Conservation (phyloP, 2,113 vertebrate genomes). For the Amblyornis subalaris region DNA sequence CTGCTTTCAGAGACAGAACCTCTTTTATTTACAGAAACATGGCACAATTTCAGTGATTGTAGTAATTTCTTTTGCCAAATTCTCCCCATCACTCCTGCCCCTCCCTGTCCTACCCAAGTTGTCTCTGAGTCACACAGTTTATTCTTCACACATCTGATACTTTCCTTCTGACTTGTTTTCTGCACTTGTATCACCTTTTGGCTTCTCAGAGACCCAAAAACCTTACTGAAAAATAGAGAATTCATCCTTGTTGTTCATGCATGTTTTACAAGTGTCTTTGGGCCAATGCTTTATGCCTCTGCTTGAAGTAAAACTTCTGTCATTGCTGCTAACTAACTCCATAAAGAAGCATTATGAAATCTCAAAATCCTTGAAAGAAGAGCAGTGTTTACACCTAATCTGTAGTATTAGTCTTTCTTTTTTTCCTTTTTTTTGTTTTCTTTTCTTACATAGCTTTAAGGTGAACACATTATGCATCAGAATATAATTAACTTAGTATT, state of each 20-base stretch:
- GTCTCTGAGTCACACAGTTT: neutral
- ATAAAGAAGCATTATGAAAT: neutral
- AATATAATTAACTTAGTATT: neutral
- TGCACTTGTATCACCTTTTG: neutral
- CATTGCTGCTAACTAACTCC: neutral
- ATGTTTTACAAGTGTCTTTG: neutral
- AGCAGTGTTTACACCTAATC: neutral
- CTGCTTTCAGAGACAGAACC: neutral
- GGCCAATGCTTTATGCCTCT: neutral
- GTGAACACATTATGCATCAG: neutral
- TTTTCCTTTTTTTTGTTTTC: neutral
- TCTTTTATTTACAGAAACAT: neutral
- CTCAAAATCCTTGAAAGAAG: neutral
- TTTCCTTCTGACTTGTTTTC: neutral
- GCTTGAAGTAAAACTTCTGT: neutral
- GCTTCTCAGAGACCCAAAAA: neutral
- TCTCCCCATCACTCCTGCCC: accelerated
- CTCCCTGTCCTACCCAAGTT: neutral
- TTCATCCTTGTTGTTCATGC: neutral
- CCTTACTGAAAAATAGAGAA: neutral
- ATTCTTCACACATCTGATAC: neutral
- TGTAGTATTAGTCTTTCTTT: neutral
- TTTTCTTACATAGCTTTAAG: neutral
- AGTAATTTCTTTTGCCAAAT: neutral
- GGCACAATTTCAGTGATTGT: neutral